These are phyloP conservation scores for Austrofundulus limnaeus DNA, from an alignment of 2,113 vertebrate genomes.

Conservation along the genomic window DNA sequence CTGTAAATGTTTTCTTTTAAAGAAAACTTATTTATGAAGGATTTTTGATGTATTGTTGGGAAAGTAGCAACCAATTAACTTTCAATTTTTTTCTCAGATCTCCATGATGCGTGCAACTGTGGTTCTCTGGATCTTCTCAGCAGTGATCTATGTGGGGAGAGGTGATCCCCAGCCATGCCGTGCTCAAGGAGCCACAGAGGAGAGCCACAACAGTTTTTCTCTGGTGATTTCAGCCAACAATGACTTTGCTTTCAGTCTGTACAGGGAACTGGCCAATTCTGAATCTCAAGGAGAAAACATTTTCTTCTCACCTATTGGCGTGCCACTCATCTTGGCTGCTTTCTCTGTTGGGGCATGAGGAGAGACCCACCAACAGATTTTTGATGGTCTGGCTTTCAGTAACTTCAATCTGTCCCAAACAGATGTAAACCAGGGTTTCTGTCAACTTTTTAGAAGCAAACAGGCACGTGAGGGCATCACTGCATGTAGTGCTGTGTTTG, in stretches of 20 bases:
- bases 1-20: no score
- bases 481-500: slow-evolving; percentile 68
- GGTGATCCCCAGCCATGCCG: slow-evolving; percentile 14
- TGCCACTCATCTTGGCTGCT: slow-evolving; percentile 77
- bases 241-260: slow-evolving; percentile 77
- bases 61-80: slow-evolving; percentile 35
- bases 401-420: slow-evolving; percentile 21
- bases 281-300: slow-evolving; percentile 72
- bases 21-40: no score
- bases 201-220: slow-evolving; percentile 10
- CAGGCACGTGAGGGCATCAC: slow-evolving; percentile 21
- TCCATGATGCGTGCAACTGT: slow-evolving; percentile 48
- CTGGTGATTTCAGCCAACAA: slow-evolving; percentile 65
- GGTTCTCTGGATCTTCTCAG: slow-evolving; percentile 58
- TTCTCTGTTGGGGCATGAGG: slow-evolving; percentile 74
- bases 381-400: slow-evolving; percentile 68
- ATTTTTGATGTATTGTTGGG: background rate
- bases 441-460: slow-evolving; percentile 25
- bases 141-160: slow-evolving; percentile 43
- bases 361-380: slow-evolving; percentile 74
- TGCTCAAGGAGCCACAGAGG: slow-evolving; percentile 17
- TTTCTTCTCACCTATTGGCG: slow-evolving; percentile 82
- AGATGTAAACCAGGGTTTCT: slow-evolving; percentile 51
- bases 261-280: slow-evolving; percentile 64
- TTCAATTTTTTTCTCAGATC: slow-evolving; percentile 38